Evolutionary conservation across 2,797 vertebrate genomes (phyloP).

Genomic region (Neosilurus mollespiculum): DNA sequence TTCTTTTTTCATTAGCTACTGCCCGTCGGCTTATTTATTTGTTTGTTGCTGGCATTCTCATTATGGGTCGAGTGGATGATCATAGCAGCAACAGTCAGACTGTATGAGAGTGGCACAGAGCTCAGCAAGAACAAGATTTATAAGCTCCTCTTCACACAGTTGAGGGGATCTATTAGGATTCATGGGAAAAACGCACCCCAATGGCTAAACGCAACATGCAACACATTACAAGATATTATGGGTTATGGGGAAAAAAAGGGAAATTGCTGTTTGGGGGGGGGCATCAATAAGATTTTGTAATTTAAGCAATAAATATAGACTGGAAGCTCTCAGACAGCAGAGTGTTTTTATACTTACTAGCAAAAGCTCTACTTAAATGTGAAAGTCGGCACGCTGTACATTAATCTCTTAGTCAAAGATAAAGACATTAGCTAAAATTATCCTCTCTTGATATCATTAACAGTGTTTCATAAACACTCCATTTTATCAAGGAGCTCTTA

Average conservation of each 20-base stretch:
- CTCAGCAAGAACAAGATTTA: constrained; percentile 61
- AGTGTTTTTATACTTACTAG: constrained; percentile 5
- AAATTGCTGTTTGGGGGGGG: background rate
- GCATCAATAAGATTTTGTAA: constrained; percentile 46
- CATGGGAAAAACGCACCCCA: constrained; percentile 43
- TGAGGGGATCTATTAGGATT: constrained; percentile 28
- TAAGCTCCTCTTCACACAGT: constrained; percentile 57
- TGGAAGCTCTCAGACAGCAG: background rate
- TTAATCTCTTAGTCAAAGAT: background rate
- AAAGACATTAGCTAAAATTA: background rate
- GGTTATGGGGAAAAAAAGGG: constrained; percentile 3
- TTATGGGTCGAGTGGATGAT: constrained; percentile 67
- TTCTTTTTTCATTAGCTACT: constrained; percentile 59
- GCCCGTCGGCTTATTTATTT: constrained; percentile 68
- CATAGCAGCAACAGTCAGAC: constrained; percentile 56
- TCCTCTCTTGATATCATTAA: background rate
- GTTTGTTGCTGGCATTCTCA: constrained; percentile 68
- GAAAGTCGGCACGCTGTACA: background rate
- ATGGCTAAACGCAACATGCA: constrained; percentile 45
- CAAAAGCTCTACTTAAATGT: background rate
- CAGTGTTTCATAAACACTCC: background rate
- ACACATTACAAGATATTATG: constrained; percentile 27
- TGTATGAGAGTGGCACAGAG: constrained; percentile 15
- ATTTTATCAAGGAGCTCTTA: background rate
- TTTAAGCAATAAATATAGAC: constrained; percentile 29